Evolutionary conservation across 2,113 vertebrate genomes (phyloP).

Genomic region (Gasterosteus aculeatus): DNA sequence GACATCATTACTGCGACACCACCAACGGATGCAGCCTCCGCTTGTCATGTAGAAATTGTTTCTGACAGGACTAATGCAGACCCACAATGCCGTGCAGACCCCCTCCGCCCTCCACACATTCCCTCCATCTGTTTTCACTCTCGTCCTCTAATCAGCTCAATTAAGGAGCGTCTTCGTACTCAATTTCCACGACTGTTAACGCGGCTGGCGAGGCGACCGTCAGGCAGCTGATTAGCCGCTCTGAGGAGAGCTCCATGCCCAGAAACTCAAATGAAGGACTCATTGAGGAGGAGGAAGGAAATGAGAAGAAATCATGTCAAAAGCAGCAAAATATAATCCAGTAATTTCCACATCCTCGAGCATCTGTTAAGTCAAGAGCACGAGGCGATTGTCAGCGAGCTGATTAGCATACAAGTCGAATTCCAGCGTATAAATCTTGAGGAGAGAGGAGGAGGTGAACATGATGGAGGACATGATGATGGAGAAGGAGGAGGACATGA

Average conservation of each 20-base stretch:
- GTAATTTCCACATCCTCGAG: conserved; percentile 22
- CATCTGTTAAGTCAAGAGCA: conserved; percentile 14
- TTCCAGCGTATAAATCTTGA: neutral
- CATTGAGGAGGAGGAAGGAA: neutral
- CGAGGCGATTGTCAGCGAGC: neutral
- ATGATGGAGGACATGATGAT: neutral
- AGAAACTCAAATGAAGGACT: conserved; percentile 23
- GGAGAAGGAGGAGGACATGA: neutral
- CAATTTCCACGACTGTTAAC: conserved; percentile 48
- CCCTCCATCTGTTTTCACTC: conserved; percentile 71
- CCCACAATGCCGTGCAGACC: conserved; percentile 7
- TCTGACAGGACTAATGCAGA: conserved; percentile 29
- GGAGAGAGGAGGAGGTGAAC: neutral
- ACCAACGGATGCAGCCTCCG: neutral
- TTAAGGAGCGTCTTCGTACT: conserved; percentile 67
- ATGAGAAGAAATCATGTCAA: conserved; percentile 37
- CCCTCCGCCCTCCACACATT: conserved; percentile 8
- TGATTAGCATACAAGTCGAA: conserved; percentile 9
- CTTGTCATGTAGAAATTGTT: conserved; percentile 29
- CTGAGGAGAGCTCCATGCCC: conserved; percentile 16
- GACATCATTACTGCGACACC: conserved; percentile 23
- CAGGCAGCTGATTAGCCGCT: conserved; percentile 57
- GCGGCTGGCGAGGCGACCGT: conserved; percentile 1
- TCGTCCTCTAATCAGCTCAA: conserved; percentile 72
- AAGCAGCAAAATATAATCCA: conserved; percentile 17